Base-by-base conservation (phyloP, 2,888 invertebrate genomes). In the Myathropa florea region DNA sequence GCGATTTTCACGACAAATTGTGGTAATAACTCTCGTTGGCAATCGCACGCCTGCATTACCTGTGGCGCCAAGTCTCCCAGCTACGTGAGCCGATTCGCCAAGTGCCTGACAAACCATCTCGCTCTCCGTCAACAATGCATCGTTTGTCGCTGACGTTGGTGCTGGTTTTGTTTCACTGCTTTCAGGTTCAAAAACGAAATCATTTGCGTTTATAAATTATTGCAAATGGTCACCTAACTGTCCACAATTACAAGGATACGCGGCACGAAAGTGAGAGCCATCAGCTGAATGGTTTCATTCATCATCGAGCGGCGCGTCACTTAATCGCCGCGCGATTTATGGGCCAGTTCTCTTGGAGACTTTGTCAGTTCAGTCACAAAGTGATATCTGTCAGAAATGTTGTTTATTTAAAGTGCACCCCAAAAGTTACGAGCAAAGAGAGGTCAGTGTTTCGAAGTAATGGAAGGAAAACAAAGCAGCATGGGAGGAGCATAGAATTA, bases 1-100 rank as follows among this genome's bases (percentile, higher is more conserved):
- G 83, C 86, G 79, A 83, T 86, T 78, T 86, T 86, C 83, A 64
- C 78, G 60, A 83, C 78, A 86, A 78, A 86, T 83, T 86, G 86
- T 86, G 70, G 86, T 78, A 83, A 86, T 83, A 86, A 83, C 78
- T 86, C 78, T 60, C 65, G 28, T 59, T 63, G 64, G 73, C 73
- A 82, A 65, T 70, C 70, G 78, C 71, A 24, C 81, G 85, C 73
- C n/a, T n/a, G n/a, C 81, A 73, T 77, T 72, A 61, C 46, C 68
- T 26, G 28, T 83, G 86, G 86, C 86, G 86, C 86, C 86, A 86
- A 70, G 71, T 75, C 71, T 57, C 75, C 18, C 21, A 12, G 36
- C 78, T 86, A 86, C 86, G 86, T 86, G 86, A 70, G 55, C 33
- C 65, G 86, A 79, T 70, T 86, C 57, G 70, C 30, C 75, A 86